A percentile compares a stretch with the other conserved stretches of the same genome.
These are phyloP conservation scores for Elephantulus edwardii DNA, from an alignment of 2,113 vertebrate species.

Conservation along the genomic window DNA sequence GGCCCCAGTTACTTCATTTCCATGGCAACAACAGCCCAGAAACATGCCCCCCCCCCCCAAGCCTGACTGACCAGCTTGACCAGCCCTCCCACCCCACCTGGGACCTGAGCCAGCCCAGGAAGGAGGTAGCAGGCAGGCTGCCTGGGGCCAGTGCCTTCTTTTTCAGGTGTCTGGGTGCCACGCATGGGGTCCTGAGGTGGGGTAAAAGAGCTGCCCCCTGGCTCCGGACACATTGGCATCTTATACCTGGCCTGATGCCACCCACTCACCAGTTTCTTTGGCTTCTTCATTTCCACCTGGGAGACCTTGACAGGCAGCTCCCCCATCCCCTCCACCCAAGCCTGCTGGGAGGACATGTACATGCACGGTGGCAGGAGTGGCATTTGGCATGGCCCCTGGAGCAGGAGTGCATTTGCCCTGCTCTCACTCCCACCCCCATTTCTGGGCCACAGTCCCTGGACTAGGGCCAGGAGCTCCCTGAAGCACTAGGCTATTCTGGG, in stretches of 20 bases:
- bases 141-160: not conserved
- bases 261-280: no score
- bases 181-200: no score
- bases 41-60: not conserved
- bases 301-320: no score
- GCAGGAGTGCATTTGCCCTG: not conserved
- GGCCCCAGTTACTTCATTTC: not conserved
- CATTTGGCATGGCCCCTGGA: not conserved
- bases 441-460: not conserved
- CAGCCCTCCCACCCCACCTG: slow-evolving; percentile 17
- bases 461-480: not conserved
- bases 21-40: not conserved
- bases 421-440: not conserved
- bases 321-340: not conserved
- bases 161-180: no score
- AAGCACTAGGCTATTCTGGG: rapidly evolving
- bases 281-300: no score
- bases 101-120: not conserved
- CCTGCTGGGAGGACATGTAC: not conserved
- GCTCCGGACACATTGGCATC: no score
- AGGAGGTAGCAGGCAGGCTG: not conserved
- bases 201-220: no score
- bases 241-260: no score
- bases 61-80: slow-evolving; percentile 62
- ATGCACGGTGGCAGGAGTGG: not conserved